These are phyloP conservation scores for Wiebesia pumilae DNA, from an alignment of 1,140 invertebrate species.

Conservation along the genomic window DNA sequence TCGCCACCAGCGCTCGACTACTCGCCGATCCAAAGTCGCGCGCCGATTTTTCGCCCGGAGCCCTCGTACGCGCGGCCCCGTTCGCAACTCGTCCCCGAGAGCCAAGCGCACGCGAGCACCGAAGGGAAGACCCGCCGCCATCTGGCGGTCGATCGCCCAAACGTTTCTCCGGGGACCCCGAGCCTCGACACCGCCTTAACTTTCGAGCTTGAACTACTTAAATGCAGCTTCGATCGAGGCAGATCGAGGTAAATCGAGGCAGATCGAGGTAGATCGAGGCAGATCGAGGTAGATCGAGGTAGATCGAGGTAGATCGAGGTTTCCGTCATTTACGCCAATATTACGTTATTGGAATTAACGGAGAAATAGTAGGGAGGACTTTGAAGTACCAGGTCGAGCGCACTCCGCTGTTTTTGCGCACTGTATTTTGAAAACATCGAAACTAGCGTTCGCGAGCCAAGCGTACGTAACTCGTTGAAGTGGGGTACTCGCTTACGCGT, in stretches of 20 bases:
- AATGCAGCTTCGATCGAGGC: not conserved
- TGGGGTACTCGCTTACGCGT: not conserved
- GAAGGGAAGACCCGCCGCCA: slow-evolving; percentile 37
- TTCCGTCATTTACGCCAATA: not conserved
- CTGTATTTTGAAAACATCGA: not conserved
- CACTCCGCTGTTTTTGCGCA: no score
- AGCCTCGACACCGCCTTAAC: no score
- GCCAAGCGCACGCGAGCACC: not conserved
- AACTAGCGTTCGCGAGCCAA: not conserved
- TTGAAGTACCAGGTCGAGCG: no score
- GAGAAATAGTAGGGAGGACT: no score
- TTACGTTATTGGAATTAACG: no score
- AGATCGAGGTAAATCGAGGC: not conserved
- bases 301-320: not conserved
- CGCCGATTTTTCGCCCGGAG: not conserved
- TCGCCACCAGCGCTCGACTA: not conserved
- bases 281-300: no score
- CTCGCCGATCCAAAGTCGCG: not conserved
- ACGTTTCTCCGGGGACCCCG: not conserved
- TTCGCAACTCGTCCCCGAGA: not conserved
- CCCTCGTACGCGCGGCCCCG: not conserved
- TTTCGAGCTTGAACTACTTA: not conserved
- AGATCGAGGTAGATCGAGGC: not conserved
- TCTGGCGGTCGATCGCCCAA: slow-evolving; percentile 32
- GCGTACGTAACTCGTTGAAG: no score